Conservation (phyloP, 2,113 vertebrate genomes). For the Bucco capensis region DNA sequence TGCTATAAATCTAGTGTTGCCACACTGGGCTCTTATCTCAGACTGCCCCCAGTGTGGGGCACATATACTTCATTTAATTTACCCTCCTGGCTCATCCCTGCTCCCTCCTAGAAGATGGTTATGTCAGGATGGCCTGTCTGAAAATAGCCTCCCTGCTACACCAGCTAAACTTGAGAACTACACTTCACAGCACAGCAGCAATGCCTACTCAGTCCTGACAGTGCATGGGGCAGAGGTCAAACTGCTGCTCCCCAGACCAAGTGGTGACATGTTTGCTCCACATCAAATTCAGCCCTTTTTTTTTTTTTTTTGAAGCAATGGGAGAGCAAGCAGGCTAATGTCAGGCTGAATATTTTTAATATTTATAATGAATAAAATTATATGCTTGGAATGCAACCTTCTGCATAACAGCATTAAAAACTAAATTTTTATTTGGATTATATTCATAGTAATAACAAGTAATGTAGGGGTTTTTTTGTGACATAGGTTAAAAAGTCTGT, state of each 20-base stretch:
- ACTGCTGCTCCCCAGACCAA: background rate
- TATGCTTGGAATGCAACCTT: slow-evolving; percentile 62
- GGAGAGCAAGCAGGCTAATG: slow-evolving; percentile 4
- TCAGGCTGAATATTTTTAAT: slow-evolving; percentile 61
- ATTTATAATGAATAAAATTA: slow-evolving; percentile 74
- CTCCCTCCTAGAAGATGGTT: background rate
- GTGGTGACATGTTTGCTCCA: accelerated
- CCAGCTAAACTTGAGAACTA: background rate
- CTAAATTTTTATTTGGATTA: slow-evolving; percentile 69
- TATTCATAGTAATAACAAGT: slow-evolving; percentile 66
- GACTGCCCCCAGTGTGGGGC: accelerated
- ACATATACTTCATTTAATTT: background rate
- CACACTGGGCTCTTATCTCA: accelerated
- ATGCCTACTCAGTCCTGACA: background rate
- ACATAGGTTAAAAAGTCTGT: slow-evolving; percentile 73
- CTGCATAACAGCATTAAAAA: slow-evolving; percentile 58
- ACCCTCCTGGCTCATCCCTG: background rate
- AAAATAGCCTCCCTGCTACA: background rate
- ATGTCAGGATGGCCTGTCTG: background rate
- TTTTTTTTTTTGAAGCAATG: background rate
- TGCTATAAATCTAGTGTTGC: background rate
- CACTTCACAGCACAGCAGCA: background rate
- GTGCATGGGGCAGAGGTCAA: background rate
- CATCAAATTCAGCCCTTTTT: background rate
- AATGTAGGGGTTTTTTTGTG: background rate